Conservation (phyloP, 2,888 invertebrate genomes). For the Ectemnius cavifrons region DNA sequence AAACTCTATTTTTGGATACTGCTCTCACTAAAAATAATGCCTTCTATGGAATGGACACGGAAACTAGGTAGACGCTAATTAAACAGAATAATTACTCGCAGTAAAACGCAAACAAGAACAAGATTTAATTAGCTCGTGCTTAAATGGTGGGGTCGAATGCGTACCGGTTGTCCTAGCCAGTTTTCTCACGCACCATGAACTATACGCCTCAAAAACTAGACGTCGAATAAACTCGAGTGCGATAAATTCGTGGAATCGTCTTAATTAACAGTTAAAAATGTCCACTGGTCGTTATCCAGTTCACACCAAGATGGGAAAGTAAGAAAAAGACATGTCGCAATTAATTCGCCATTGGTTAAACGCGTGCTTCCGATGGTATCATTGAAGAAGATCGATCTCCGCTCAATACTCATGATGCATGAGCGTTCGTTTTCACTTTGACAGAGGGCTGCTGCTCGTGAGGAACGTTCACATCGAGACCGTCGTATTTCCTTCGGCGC, state of each 20-base stretch:
- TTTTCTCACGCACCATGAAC: constrained; percentile 65
- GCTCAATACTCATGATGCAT: not conserved
- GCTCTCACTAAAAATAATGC: no score
- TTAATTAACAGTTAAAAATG: constrained; percentile 52
- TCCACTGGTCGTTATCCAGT: not conserved
- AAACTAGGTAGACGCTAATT: no score
- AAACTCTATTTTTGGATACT: no score
- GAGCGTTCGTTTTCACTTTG: not conserved
- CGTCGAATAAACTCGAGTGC: constrained; percentile 31
- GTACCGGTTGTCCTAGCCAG: constrained; percentile 31
- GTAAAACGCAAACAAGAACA: no score
- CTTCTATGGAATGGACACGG: no score
- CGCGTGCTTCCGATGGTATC: not conserved
- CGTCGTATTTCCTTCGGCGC: no score
- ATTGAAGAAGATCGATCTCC: not conserved
- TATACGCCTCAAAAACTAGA: constrained; percentile 51
- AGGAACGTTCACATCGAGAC: no score
- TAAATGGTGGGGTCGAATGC: no score
- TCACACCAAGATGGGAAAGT: not conserved
- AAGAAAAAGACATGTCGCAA: not conserved
- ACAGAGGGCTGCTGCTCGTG: no score
- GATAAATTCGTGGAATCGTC: constrained; percentile 50
- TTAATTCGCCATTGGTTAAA: not conserved
- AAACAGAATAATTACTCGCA: no score
- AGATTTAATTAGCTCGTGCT: no score